Conservation (phyloP, 2,113 vertebrate genomes). For the Ptychochromis oligacanthus region DNA sequence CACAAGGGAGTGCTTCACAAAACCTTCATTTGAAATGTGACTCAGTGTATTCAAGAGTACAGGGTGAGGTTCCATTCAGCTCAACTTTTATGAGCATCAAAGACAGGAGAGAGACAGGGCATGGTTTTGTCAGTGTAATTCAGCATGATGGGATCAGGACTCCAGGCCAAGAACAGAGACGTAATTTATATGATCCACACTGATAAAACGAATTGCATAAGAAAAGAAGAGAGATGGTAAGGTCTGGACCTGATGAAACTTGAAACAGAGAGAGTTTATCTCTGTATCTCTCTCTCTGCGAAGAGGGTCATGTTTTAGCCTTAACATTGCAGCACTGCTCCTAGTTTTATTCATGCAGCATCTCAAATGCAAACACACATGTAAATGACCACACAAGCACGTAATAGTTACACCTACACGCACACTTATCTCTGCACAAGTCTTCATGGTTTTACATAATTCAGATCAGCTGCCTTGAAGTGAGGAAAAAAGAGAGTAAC, state of each 20-base stretch:
- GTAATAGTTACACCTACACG: neutral
- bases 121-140: constrained; percentile 42
- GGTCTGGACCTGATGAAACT: neutral
- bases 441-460: constrained; percentile 29
- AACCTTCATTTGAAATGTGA: constrained; percentile 74
- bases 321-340: neutral
- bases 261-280: neutral
- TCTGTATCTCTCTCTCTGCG: neutral
- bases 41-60: constrained; percentile 51
- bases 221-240: neutral
- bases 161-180: constrained; percentile 12
- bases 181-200: constrained; percentile 29
- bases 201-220: constrained; percentile 18
- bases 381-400: neutral
- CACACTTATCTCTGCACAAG: constrained; percentile 70
- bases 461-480: constrained; percentile 32
- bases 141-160: constrained; percentile 44
- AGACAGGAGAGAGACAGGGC: constrained; percentile 35
- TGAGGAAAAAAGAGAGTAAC: constrained; percentile 42
- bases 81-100: constrained; percentile 65
- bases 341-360: neutral
- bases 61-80: constrained; percentile 68
- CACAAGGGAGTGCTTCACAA: constrained; percentile 71
- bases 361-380: constrained; percentile 6
- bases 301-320: neutral